Percentiles rank a stretch among this genome's conserved stretches.
Conservation (phyloP, 2,888 invertebrate genomes). For the Yponomeuta sedellus region DNA sequence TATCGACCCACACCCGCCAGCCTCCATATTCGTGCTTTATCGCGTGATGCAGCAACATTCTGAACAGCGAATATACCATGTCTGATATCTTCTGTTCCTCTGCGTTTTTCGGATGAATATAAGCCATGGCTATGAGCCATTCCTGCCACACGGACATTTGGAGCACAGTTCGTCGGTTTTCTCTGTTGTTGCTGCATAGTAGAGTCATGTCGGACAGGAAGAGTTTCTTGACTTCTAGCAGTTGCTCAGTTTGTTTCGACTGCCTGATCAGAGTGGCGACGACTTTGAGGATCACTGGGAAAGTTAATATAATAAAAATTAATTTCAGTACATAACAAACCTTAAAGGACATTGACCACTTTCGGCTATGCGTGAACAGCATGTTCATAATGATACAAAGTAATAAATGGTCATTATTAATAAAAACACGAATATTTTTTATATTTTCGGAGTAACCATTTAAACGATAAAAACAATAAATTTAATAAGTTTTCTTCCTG, state of each 20-base stretch:
- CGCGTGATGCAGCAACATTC: conserved; percentile 98
- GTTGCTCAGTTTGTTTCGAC: conserved; percentile 94
- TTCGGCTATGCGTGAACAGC: no score
- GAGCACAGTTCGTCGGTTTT: conserved; percentile 96
- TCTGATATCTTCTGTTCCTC: conserved; percentile 98
- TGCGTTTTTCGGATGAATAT: conserved; percentile 96
- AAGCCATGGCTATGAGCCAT: conserved; percentile 99
- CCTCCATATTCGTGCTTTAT: conserved; percentile 99
- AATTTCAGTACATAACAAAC: no score
- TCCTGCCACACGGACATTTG: conserved; percentile 99
- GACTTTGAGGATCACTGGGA: conserved; percentile 97
- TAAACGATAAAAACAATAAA: no score
- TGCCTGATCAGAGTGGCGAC: conserved; percentile 97
- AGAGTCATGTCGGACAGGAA: conserved; percentile 99
- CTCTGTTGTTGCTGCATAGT: conserved; percentile 96
- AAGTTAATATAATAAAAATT: no score
- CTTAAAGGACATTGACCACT: no score
- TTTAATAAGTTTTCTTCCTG: no score
- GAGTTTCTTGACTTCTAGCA: conserved; percentile 94
- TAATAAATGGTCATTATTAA: no score
- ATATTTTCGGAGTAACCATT: no score
- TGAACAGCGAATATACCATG: conserved; percentile 98
- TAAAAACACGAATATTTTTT: no score
- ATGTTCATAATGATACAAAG: no score
- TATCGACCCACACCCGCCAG: conserved; percentile 99